Conservation (phyloP, 2,888 invertebrate genomes). For the Eulithis testata region DNA sequence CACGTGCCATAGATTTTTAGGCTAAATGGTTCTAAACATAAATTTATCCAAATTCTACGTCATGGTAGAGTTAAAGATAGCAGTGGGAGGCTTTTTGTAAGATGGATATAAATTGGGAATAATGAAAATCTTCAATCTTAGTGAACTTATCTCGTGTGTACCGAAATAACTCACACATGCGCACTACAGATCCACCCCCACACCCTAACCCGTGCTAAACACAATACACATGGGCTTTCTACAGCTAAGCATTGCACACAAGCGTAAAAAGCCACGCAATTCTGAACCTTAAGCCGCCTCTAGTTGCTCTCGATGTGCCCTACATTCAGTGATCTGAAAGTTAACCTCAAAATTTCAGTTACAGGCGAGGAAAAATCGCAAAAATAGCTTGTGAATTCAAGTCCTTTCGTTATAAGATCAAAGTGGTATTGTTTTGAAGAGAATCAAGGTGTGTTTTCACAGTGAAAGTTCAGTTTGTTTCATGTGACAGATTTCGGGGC, state of each 20-base stretch:
- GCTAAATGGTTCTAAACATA: too few species aligned
- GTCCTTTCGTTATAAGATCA: slow-evolving; percentile 28
- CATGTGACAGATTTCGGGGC: slow-evolving; percentile 26
- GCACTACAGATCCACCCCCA: slow-evolving; percentile 50
- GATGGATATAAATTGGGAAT: too few species aligned
- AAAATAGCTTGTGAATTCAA: slow-evolving; percentile 46
- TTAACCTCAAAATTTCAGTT: slow-evolving; percentile 80
- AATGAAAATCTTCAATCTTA: slow-evolving; percentile 37
- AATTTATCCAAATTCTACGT: too few species aligned
- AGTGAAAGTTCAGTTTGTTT: slow-evolving; percentile 4
- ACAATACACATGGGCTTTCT: slow-evolving; percentile 52
- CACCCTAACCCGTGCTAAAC: slow-evolving; percentile 43
- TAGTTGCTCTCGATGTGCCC: slow-evolving; percentile 68
- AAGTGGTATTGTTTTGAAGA: slow-evolving; percentile 14
- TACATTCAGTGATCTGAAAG: slow-evolving; percentile 74
- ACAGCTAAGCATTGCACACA: slow-evolving; percentile 61
- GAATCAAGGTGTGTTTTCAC: slow-evolving; percentile 2
- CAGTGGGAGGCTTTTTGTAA: too few species aligned
- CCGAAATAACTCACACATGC: slow-evolving; percentile 58
- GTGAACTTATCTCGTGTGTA: slow-evolving; percentile 48
- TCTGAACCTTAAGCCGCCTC: slow-evolving; percentile 62
- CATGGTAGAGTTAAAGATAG: too few species aligned
- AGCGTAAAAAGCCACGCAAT: slow-evolving; percentile 53
- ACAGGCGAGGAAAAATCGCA: slow-evolving; percentile 59
- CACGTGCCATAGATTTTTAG: too few species aligned